These are phyloP conservation scores for Lasioglossum figueresi DNA, from an alignment of 2,888 invertebrate genomes.

Conservation along the genomic window DNA sequence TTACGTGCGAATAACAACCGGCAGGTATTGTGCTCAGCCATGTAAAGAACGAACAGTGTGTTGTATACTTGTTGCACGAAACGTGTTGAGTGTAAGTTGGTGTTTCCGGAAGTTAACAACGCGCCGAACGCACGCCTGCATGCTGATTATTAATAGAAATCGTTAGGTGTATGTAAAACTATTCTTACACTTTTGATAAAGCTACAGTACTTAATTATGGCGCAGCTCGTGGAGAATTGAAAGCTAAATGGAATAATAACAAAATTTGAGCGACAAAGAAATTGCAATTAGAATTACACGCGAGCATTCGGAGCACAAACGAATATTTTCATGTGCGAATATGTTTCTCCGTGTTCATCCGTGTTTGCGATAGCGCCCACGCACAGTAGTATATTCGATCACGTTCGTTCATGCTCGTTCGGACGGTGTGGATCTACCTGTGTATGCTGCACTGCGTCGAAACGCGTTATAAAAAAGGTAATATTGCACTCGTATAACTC, in stretches of 20 bases:
- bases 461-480: neutral
- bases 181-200: neutral
- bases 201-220: neutral
- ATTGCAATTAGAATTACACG: neutral
- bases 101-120: slow-evolving; percentile 59
- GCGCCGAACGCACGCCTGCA: slow-evolving; percentile 31
- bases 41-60: slow-evolving; percentile 58
- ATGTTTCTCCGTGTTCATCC: neutral
- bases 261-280: neutral
- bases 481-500: neutral
- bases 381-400: neutral
- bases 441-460: neutral
- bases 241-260: neutral
- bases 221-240: neutral
- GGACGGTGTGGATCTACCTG: neutral
- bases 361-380: slow-evolving; percentile 5
- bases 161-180: neutral
- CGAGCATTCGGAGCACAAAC: neutral
- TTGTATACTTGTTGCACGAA: slow-evolving; percentile 78
- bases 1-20: slow-evolving; percentile 66
- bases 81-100: slow-evolving; percentile 77
- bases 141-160: neutral
- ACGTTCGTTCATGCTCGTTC: slow-evolving; percentile 11
- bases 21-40: slow-evolving; percentile 74
- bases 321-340: neutral